These are phyloP conservation scores for Caenorhabditis wallacei DNA, from an alignment of 2,888 invertebrate species.

Conservation along the genomic window DNA sequence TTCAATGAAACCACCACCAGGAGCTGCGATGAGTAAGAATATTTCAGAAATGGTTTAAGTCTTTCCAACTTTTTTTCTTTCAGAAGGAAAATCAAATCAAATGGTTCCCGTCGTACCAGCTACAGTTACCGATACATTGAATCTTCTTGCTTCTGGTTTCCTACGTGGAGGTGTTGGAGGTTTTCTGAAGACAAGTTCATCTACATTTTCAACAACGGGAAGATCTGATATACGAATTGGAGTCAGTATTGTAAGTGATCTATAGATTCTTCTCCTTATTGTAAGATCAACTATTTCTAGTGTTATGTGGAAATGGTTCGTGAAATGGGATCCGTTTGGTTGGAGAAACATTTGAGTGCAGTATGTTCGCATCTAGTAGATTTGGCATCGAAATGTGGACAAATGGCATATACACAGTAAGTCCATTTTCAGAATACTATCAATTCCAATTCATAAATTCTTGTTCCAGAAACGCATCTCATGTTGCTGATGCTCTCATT, in stretches of 20 bases:
- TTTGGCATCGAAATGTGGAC: constrained; percentile 69
- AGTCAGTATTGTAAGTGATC: constrained; percentile 91
- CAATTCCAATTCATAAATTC: too few relatives aligned
- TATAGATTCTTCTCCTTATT: background rate
- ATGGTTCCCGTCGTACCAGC: constrained; percentile 54
- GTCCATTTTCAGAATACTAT: constrained; percentile 9
- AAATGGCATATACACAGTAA: constrained; percentile 76
- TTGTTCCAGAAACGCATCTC: constrained; percentile 71
- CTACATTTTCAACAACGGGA: constrained; percentile 87
- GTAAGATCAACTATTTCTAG: constrained; percentile 82
- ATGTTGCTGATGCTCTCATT: constrained; percentile 91
- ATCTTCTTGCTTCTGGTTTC: constrained; percentile 94
- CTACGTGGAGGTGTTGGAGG: constrained; percentile 89
- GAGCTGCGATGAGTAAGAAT: constrained; percentile 57
- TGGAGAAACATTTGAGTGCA: constrained; percentile 92
- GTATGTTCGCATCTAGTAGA: constrained; percentile 91
- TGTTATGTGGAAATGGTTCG: constrained; percentile 96
- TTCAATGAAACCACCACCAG: constrained; percentile 79
- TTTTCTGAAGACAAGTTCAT: constrained; percentile 93
- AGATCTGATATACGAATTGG: constrained; percentile 98
- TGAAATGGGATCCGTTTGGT: constrained; percentile 93
- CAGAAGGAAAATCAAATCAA: constrained; percentile 65
- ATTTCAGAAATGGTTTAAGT: background rate
- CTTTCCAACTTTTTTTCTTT: constrained; percentile 3
- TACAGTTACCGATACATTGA: constrained; percentile 91